Base-by-base conservation (phyloP, 2,888 invertebrate genomes). In the Fragum fragum region DNA sequence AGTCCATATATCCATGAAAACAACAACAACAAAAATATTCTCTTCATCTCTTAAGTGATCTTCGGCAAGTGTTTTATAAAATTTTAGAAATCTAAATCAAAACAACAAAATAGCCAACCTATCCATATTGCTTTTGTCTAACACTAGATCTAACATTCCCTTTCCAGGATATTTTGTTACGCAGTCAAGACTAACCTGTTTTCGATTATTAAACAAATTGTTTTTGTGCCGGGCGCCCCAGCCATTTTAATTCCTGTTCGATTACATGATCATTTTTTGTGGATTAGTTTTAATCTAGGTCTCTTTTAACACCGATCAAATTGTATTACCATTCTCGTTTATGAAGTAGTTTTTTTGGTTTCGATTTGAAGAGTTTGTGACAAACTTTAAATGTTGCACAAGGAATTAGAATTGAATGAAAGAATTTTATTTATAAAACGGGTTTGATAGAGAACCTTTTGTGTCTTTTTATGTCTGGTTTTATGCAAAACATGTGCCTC, bases 251-350 rank as follows among this genome's bases (percentile, higher is more conserved):
- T 71, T 28, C 36, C 71, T 28, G 29, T 36, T 55, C n/a, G 29
- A 71, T 71, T 71, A 55, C 71, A 39, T 55, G 55, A 53, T 55
- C 36, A 52, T 55, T 71, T 71, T 55, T 71, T 71, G 36, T 28
- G 55, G 71, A 71, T 71, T 71, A 71, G 11, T n/a, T 26, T 6
- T 71, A 71, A 71, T 71, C 71, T 29, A 21, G 29, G 21, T 28
- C 52, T 71, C 71, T 71, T 71, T 71, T 71, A 71, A 71, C 55
- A 55, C 71, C 71, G 71, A 71, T 71, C 71, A 71, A 55, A 55
- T 53, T 53, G 53, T 42, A 42, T 66, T 66, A 42, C 23, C 7
- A 39, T 66, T 36, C 16, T 18, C 42, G 18, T 21, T 66, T 66
- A 21, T 23, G 26, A 66, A 42, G 18, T 11, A 32, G 26, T 11